These are phyloP conservation scores for Chelon labrosus DNA, from an alignment of 2,797 vertebrate species.

Conservation along the genomic window DNA sequence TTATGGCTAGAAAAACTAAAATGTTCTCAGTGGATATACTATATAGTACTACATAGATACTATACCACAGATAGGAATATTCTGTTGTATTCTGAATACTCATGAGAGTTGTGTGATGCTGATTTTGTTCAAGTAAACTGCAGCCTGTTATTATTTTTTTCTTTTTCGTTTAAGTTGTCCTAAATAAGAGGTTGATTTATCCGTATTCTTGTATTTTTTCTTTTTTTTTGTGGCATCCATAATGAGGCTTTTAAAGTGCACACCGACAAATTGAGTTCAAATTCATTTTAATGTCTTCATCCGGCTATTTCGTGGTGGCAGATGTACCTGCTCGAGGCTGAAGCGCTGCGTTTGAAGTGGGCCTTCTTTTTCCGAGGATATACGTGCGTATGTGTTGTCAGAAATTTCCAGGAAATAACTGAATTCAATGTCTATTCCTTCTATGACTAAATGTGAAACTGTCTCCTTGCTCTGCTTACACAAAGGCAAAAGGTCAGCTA, in stretches of 20 bases:
- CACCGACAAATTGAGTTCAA: conserved; percentile 10
- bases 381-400: background rate
- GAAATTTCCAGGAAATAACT: background rate
- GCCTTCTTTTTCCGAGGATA: background rate
- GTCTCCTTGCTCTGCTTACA: conserved; percentile 6
- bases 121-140: conserved; percentile 13
- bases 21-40: too few relatives aligned
- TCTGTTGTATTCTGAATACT: conserved; percentile 21
- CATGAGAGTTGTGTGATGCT: conserved; percentile 2
- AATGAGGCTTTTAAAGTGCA: conserved; percentile 14
- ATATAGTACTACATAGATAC: too few relatives aligned
- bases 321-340: background rate
- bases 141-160: conserved; percentile 17
- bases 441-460: conserved; percentile 8
- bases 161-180: conserved; percentile 2
- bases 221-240: background rate
- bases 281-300: conserved; percentile 3
- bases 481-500: conserved; percentile 12
- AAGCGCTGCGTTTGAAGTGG: background rate
- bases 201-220: background rate
- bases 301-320: too few relatives aligned
- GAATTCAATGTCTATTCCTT: background rate
- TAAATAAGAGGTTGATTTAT: conserved; percentile 5
- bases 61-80: too few relatives aligned
- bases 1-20: too few relatives aligned